Percentiles rank a stretch among this genome's conserved stretches.
phyloP scores from a whole-genome alignment of 64 coral and sea anemone genomes.

The Actinia tenebrosa region DNA sequence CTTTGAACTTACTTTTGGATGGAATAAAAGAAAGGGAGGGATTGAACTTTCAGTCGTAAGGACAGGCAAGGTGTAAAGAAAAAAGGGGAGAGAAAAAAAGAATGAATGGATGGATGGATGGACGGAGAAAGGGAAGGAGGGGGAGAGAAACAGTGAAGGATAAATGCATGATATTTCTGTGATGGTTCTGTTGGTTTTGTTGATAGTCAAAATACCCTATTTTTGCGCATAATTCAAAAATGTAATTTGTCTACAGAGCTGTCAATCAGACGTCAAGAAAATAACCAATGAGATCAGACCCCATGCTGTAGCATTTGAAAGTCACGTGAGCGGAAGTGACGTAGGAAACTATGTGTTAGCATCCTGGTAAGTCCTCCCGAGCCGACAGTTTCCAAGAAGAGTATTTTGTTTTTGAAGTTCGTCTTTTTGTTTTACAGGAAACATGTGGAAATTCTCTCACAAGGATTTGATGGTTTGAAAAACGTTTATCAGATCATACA shows the following conservation, averaged over 20 bases:
- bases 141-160: neutral
- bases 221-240: too few relatives aligned
- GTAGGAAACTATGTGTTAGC: constrained; percentile 8
- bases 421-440: neutral
- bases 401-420: neutral
- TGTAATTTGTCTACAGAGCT: neutral
- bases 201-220: too few relatives aligned
- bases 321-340: constrained; percentile 22
- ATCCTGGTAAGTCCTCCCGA: neutral
- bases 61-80: too few relatives aligned
- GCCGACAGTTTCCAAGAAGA: neutral
- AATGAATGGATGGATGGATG: too few relatives aligned
- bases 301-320: constrained; percentile 29
- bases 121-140: too few relatives aligned
- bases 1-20: too few relatives aligned
- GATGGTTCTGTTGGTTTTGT: too few relatives aligned
- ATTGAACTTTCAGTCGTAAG: neutral
- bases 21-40: too few relatives aligned
- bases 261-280: neutral
- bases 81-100: too few relatives aligned
- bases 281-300: constrained; percentile 19
- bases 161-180: neutral
- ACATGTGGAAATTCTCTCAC: neutral
- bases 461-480: neutral
- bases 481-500: neutral